Evolutionary conservation across 1,140 invertebrate genomes (phyloP).

Genomic region (Dolichoris vasculosae): DNA sequence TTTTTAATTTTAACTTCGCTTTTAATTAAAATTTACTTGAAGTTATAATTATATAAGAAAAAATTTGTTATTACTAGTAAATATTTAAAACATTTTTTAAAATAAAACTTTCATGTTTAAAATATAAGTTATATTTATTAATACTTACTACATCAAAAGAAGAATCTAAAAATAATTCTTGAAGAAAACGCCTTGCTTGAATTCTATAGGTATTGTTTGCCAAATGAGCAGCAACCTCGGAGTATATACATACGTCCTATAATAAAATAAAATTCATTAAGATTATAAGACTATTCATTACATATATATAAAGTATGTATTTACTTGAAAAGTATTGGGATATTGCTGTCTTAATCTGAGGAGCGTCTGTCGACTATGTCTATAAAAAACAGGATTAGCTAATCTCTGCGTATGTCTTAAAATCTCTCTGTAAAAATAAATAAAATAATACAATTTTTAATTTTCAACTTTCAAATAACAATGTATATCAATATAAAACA

Average conservation of each 20-base stretch:
- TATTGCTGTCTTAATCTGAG: conserved; percentile 90
- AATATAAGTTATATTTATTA: neutral
- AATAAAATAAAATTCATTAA: conserved; percentile 71
- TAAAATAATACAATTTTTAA: neutral
- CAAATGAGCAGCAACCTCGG: conserved; percentile 89
- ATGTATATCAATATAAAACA: too few species aligned
- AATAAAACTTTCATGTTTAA: neutral
- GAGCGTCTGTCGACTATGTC: conserved; percentile 80
- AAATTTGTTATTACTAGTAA: too few species aligned
- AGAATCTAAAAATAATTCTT: conserved; percentile 94
- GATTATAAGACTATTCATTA: neutral
- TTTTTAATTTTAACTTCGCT: too few species aligned
- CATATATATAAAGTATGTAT: neutral
- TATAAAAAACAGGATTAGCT: conserved; percentile 81
- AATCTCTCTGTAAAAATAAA: conserved; percentile 73
- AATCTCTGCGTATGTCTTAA: conserved; percentile 80
- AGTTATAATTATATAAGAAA: too few species aligned
- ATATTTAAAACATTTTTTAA: too few species aligned
- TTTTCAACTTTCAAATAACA: too few species aligned
- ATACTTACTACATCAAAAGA: conserved; percentile 79
- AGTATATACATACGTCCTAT: conserved; percentile 93
- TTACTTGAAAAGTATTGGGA: conserved; percentile 77
- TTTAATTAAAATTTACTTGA: too few species aligned
- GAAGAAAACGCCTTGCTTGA: conserved; percentile 88
- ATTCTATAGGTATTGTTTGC: conserved; percentile 88